These are phyloP conservation scores for Lanius ludovicianus DNA, from an alignment of 2,113 vertebrate genomes.

Conservation along the genomic window DNA sequence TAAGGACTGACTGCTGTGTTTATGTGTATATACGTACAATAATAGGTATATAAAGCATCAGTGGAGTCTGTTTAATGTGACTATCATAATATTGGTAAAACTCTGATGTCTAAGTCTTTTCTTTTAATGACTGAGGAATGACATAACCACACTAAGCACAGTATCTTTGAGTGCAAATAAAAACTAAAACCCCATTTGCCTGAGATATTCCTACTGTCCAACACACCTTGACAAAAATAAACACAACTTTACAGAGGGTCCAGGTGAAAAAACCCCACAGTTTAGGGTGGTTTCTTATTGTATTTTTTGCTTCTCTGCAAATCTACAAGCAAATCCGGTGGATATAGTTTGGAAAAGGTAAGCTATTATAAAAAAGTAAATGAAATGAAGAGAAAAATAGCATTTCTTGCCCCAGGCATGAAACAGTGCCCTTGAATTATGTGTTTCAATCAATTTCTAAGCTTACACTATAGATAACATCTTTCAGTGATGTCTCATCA, in stretches of 20 bases:
- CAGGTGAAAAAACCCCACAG: not conserved
- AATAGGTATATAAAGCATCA: not conserved
- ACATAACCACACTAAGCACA: not conserved
- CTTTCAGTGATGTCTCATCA: conserved; percentile 67
- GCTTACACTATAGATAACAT: conserved; percentile 55
- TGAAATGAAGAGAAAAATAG: conserved; percentile 45
- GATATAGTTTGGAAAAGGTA: not conserved
- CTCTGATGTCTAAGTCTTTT: not conserved
- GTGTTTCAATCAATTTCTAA: conserved; percentile 70
- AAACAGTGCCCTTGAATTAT: conserved; percentile 57
- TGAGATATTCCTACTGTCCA: not conserved
- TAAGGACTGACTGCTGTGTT: not conserved
- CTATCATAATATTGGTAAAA: not conserved
- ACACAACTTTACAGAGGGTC: not conserved
- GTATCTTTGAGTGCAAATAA: not conserved
- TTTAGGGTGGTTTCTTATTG: not conserved
- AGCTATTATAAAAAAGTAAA: conserved; percentile 21
- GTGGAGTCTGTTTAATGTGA: not conserved
- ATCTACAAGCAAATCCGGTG: not conserved
- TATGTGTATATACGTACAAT: not conserved
- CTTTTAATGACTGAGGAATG: not conserved
- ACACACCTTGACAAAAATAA: not conserved
- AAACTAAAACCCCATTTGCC: not conserved
- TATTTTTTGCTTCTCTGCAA: not conserved
- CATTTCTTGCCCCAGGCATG: conserved; percentile 32